Evolutionary conservation across 2,888 invertebrate species (phyloP), one percentile per base, ranked within the genome.

Genomic region (Conops quadrifasciatus): DNA sequence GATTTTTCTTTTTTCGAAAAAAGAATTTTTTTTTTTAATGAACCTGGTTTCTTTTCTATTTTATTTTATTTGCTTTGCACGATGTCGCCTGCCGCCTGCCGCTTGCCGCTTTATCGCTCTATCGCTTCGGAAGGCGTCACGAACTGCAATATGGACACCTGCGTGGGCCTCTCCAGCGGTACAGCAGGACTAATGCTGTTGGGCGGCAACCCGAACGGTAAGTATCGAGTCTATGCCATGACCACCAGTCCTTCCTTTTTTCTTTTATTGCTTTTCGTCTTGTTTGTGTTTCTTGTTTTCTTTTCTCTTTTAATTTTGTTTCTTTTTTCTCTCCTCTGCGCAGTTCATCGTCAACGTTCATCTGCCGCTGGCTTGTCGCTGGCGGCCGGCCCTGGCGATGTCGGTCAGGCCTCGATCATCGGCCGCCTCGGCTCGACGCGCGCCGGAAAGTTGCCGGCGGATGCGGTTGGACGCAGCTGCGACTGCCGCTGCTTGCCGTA

Each of bases 401-500:
- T n/a, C n/a, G n/a, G n/a, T n/a, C n/a, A n/a, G n/a, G n/a, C 26
- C 45, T 26, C n/a, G n/a, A n/a, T n/a, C n/a, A n/a, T n/a, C n/a
- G n/a, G n/a, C 13, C 51, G 53, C 26, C 28, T 47, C 65, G 58
- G 36, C 69, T 67, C 71, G 49, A 60, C 15, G 24, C 56, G n/a
- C 5, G 53, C 15, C 24, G 21, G 26, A 24, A 28, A 13, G 13
- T 3, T 15, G 15, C 26, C 66, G 26, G 70, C 64, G 63, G 73
- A 64, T 60, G 64, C 43, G 30, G 72, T 73, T 53, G 79, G 77
- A 43, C 79, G 78, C 72, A 80, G 78, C 65, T 95, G 94, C 87
- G 89, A 90, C 45, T 95, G 95, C 86, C 91, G 91, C 70, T 95
- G 95, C 82, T 91, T 93, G 75, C 88, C 89, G 67, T 91, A 91